Evolutionary conservation across 2,888 invertebrate species (phyloP).

Genomic region (Cremastobaeus sp.): DNA sequence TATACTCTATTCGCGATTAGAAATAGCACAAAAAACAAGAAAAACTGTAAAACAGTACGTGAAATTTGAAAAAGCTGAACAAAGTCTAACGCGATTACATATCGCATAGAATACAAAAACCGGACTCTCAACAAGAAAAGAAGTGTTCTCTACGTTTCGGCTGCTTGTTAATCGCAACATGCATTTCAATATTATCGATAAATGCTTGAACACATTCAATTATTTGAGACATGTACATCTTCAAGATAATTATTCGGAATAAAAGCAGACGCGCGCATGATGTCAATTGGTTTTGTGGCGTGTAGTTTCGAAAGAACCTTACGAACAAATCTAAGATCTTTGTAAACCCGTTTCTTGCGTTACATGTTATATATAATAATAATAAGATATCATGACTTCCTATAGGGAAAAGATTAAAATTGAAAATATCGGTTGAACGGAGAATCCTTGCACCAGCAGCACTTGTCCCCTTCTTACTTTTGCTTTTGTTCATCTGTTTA

Average conservation of each 20-base stretch:
- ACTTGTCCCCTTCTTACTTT: not conserved
- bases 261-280: slow-evolving; percentile 29
- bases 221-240: slow-evolving; percentile 31
- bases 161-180: slow-evolving; percentile 34
- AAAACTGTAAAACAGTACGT: too few relatives aligned
- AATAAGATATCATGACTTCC: slow-evolving; percentile 16
- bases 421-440: slow-evolving; percentile 14
- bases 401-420: slow-evolving; percentile 13
- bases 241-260: slow-evolving; percentile 31
- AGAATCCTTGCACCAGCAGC: slow-evolving; percentile 1
- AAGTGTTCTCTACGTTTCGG: slow-evolving; percentile 11
- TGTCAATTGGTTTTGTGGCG: slow-evolving; percentile 17
- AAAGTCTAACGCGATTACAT: slow-evolving; percentile 4
- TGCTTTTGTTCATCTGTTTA: slow-evolving; percentile 12
- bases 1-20: slow-evolving; percentile 43
- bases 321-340: slow-evolving; percentile 37
- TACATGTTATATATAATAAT: not conserved
- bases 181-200: slow-evolving; percentile 38
- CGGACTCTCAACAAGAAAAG: slow-evolving; percentile 5
- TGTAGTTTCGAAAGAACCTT: slow-evolving; percentile 29
- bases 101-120: slow-evolving; percentile 13
- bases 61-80: too few relatives aligned
- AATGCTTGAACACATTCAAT: slow-evolving; percentile 57
- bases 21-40: slow-evolving; percentile 32
- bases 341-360: slow-evolving; percentile 27